Base-by-base conservation (phyloP, 2,797 vertebrate genomes). In the Myotis findleyi region DNA sequence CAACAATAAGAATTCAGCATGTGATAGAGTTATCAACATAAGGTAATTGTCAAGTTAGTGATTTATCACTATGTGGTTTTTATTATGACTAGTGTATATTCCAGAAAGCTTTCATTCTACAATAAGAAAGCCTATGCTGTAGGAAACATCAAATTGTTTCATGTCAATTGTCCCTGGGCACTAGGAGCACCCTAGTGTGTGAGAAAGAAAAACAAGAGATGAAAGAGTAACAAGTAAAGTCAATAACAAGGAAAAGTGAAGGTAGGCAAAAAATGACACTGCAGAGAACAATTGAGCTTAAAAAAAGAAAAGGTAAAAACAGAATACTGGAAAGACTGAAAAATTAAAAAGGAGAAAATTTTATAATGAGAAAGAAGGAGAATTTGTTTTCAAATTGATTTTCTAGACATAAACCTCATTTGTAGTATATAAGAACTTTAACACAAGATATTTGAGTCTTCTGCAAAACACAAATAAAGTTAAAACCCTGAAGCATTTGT, bases 391-490 rank as follows among this genome's bases (percentile, higher is more conserved):
- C 33, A 8, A 36, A 84, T 20, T 96, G 66, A 47, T 72, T 96
- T 94, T 97, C 95, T 38, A 77, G 18, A 85, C 30, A 76, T 30
- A 25, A 66, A 59, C 17, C 41, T 93, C 10, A 14, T 87, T 94
- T 16, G n/a, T 87, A 53, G 30, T 83, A 72, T 13, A n/a, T 41
- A 72, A 71, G 2, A 49, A 0, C 38, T 49, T 95, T 88, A 1
- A 91, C 89, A 82, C 2, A 79, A 36, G 25, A 77, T 95, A 55
- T 91, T 5, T 91, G 89, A 18, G 6, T 66, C 36, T 93, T 97
- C 59, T 83, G 1, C 6, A 72, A 96, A 71, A 68, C 12, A 93
- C 95, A 95, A 97, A 93, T 55, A 1, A 95, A 95, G 92, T 82
- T 83, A 87, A 91, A 96, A n/a, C 3, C 13, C 21, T 49, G 0